Conservation (phyloP, 2,113 vertebrate genomes). For the Pluvialis apricaria region DNA sequence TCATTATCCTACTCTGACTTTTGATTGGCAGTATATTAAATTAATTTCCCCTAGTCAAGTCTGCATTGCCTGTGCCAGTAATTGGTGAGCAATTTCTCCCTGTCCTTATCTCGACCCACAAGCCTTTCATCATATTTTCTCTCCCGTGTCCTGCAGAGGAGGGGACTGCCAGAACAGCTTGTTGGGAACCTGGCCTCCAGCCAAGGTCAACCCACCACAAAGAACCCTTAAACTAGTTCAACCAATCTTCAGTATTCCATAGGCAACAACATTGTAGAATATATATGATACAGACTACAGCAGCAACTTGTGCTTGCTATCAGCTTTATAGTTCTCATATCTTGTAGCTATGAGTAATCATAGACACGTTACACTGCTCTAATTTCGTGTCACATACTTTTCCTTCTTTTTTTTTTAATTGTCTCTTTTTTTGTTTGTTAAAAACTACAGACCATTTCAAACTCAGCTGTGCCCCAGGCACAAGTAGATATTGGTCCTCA, state of each 20-base stretch:
- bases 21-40: not conserved
- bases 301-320: not conserved
- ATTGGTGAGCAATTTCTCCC: not conserved
- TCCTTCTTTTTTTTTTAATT: not conserved
- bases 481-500: not conserved
- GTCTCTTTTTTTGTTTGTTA: not conserved
- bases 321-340: not conserved
- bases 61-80: not conserved
- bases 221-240: not conserved
- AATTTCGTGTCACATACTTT: not conserved
- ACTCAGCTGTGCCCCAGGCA: not conserved
- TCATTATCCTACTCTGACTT: not conserved
- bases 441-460: not conserved
- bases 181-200: not conserved
- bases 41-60: not conserved
- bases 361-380: not conserved
- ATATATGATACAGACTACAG: not conserved
- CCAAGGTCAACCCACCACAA: not conserved
- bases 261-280: not conserved
- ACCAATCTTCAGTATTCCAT: not conserved
- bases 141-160: not conserved
- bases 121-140: not conserved
- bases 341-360: not conserved
- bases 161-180: not conserved
- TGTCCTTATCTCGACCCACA: not conserved